Evolutionary conservation across 2,888 invertebrate species (phyloP), one percentile per base, ranked within the genome.

Genomic region (Patella ulyssiponensis): DNA sequence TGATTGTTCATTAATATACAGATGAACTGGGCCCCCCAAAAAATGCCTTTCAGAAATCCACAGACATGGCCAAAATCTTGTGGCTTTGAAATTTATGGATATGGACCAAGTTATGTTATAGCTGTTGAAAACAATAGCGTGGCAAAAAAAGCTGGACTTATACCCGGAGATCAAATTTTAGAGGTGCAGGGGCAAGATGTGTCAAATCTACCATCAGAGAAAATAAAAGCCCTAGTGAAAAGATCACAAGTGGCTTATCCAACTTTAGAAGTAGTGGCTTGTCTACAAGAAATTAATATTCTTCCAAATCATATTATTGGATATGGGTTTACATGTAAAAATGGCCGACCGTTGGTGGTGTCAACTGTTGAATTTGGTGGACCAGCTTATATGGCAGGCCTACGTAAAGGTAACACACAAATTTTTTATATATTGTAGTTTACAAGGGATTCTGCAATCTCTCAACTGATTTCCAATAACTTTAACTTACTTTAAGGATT

Each of bases 181-280:
- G 88, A 91, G 76, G 80, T 91, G 5, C 90, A 91, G 75, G 89
- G 88, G 12, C 87, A 87, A 71, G 89, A 91, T 82, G 91, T 91
- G 7, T 84, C 86, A 3, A 84, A 84, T 27, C 84, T 90, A 86
- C 88, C 91, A 1, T 83, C 86, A 3, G 87, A 90, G 11, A 85
- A 86, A 53, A 74, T 91, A 51, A 85, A 84, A 69, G 84, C 83
- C 7, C 80, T 90, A 33, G 91, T 90, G 12, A 86, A 84, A 64
- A 82, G 85, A 74, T 86, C 86, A 52, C 58, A 82, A 0, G 79
- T 82, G n/a, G 83, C 83, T 53, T 88, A 90, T 0, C 91, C 91
- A 1, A 86, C 86, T 12, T 77, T 91, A 3, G 88, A 90, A n/a
- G 90, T 91, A 7, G 89, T 89, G 14, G 86, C 90, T 1, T 82